Conservation (phyloP, 2,113 vertebrate genomes). For the Thamnophis sirtalis region DNA sequence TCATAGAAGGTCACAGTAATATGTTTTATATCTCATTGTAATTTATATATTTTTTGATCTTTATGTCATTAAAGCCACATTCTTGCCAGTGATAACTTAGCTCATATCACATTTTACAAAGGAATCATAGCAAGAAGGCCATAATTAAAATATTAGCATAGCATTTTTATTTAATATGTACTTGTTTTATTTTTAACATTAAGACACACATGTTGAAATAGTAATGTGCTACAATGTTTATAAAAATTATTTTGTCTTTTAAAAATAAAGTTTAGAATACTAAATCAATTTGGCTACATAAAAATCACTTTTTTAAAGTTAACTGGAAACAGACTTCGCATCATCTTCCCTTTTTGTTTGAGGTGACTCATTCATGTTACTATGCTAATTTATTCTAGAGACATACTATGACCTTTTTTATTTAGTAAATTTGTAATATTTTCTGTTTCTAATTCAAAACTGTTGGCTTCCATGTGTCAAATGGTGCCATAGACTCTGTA, state of each 20-base stretch:
- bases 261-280: not conserved
- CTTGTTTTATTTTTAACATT: not conserved
- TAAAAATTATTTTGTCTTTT: not conserved
- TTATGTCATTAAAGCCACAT: not conserved
- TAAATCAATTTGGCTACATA: not conserved
- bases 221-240: not conserved
- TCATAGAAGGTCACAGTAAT: not conserved
- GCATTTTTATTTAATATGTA: not conserved
- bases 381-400: not conserved
- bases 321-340: not conserved
- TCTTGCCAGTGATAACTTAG: not conserved
- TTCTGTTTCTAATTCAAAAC: not conserved
- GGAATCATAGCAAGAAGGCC: not conserved
- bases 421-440: not conserved
- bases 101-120: not conserved
- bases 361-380: not conserved
- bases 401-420: not conserved
- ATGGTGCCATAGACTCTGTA: not conserved
- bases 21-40: not conserved
- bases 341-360: not conserved
- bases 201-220: not conserved
- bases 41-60: not conserved
- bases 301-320: not conserved
- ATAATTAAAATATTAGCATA: not conserved
- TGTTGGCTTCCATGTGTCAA: not conserved